Evolutionary conservation across 1,140 invertebrate species (phyloP).

Genomic region (Leptinotarsa undecemlineata): DNA sequence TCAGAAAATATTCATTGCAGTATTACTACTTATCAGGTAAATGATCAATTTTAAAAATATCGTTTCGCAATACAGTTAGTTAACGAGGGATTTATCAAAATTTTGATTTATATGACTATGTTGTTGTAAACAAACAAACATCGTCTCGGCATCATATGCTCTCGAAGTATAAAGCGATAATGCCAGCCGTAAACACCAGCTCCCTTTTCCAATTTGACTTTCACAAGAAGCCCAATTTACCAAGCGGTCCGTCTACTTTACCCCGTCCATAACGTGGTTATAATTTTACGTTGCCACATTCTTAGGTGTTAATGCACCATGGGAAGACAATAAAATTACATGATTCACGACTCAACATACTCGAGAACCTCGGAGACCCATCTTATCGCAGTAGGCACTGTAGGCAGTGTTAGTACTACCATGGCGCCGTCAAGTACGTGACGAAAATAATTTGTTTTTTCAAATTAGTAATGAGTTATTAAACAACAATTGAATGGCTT

Average conservation of each 20-base stretch:
- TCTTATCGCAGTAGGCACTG: background rate
- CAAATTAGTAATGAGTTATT: too few relatives aligned
- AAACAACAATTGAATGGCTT: too few relatives aligned
- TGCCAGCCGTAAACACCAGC: background rate
- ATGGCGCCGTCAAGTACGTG: constrained; percentile 22
- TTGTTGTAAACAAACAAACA: too few relatives aligned
- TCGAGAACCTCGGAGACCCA: background rate
- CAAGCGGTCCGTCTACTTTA: background rate
- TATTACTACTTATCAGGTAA: too few relatives aligned
- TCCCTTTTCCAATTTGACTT: background rate
- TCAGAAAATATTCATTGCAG: too few relatives aligned
- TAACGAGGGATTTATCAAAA: too few relatives aligned
- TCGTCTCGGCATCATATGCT: too few relatives aligned
- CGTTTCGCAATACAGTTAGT: too few relatives aligned
- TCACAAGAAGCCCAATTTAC: constrained; percentile 14
- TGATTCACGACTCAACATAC: constrained; percentile 12
- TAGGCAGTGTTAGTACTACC: constrained; percentile 17
- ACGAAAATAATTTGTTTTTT: constrained; percentile 1
- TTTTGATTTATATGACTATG: too few relatives aligned
- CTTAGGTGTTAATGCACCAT: constrained; percentile 20
- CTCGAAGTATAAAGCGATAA: background rate
- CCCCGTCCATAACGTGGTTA: background rate
- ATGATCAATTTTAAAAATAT: too few relatives aligned
- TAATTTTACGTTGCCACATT: constrained; percentile 20
- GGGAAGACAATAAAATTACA: constrained; percentile 19